A percentile compares a stretch with the other conserved stretches of the same genome.
Evolutionary conservation across 2,888 invertebrate species (phyloP).

Genomic region (Himalopsyche tibetana): DNA sequence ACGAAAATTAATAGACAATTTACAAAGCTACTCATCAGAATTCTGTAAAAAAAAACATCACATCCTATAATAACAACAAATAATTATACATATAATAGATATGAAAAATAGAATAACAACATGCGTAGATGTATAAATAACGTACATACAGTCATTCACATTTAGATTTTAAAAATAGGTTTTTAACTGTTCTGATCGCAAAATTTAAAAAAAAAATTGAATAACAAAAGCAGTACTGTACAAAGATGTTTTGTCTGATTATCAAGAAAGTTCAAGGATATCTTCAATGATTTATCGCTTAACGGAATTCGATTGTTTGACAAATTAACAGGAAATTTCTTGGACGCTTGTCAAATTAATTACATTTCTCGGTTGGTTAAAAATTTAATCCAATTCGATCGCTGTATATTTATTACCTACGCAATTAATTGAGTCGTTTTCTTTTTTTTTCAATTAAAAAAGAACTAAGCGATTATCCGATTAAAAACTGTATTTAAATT

Average conservation of each 20-base stretch:
- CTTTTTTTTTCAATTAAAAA: conserved; percentile 10
- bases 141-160: too few relatives aligned
- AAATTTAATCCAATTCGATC: background rate
- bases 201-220: too few relatives aligned
- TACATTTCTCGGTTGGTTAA: background rate
- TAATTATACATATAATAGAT: too few relatives aligned
- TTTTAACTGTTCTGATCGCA: too few relatives aligned
- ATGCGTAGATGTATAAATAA: too few relatives aligned
- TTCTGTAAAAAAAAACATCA: too few relatives aligned
- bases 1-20: too few relatives aligned
- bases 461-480: background rate
- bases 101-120: too few relatives aligned
- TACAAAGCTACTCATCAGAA: too few relatives aligned
- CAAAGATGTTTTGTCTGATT: background rate
- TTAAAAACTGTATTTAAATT: too few relatives aligned
- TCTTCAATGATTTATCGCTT: background rate
- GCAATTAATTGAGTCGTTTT: background rate
- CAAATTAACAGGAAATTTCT: background rate
- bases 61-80: too few relatives aligned
- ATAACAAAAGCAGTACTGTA: background rate
- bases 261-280: background rate
- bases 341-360: background rate
- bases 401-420: background rate
- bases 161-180: too few relatives aligned
- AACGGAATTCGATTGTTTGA: background rate